These are phyloP conservation scores for Chelon auratus DNA, from an alignment of 2,797 vertebrate species.

Conservation along the genomic window DNA sequence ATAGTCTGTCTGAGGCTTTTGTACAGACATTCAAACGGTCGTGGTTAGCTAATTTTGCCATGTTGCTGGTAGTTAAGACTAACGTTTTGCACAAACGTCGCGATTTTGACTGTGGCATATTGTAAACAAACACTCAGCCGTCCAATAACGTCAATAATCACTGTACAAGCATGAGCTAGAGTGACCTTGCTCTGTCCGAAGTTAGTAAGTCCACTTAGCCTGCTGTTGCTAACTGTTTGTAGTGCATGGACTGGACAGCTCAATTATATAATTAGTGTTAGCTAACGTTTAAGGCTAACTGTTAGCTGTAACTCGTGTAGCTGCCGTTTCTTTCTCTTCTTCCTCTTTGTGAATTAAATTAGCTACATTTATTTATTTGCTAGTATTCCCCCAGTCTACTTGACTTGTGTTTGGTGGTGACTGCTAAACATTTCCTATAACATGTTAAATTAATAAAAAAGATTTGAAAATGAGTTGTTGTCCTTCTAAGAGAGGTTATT, in stretches of 20 bases:
- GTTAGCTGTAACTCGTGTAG: neutral
- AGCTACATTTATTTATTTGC: neutral
- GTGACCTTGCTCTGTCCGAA: neutral
- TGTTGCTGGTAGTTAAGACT: neutral
- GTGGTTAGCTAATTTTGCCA: conserved; percentile 25
- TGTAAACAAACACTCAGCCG: neutral
- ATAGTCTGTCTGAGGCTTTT: neutral
- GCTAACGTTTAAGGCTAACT: neutral
- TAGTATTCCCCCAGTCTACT: neutral
- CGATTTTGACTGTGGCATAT: neutral
- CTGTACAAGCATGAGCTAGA: neutral
- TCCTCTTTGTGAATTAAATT: too few species aligned
- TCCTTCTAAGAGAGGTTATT: neutral
- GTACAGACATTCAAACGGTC: neutral
- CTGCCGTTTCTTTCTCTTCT: too few species aligned
- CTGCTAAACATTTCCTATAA: neutral
- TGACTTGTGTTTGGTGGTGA: neutral
- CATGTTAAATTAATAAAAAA: neutral
- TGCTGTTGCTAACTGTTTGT: neutral
- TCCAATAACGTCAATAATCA: neutral
- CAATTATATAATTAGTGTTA: neutral
- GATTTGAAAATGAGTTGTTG: neutral
- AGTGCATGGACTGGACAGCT: neutral
- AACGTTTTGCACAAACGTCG: neutral
- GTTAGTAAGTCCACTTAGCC: neutral